Conservation (phyloP, 2,888 invertebrate species). For the Muscina levida region DNA sequence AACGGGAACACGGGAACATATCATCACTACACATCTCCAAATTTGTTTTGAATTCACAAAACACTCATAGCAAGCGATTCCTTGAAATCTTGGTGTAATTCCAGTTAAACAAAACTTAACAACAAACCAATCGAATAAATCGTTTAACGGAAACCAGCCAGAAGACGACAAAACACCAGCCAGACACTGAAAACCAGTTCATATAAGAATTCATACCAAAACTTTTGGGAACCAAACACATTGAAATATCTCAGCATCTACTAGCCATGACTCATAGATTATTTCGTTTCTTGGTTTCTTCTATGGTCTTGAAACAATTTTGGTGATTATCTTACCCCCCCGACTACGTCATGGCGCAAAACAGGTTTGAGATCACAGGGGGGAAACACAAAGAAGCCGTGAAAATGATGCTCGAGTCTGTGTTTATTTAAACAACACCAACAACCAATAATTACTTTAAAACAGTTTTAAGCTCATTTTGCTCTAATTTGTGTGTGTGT, state of each 20-base stretch:
- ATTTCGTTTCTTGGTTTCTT: background rate
- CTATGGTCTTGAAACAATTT: too few relatives aligned
- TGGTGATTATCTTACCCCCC: constrained; percentile 4
- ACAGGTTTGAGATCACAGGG: too few relatives aligned
- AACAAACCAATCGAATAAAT: constrained; percentile 47
- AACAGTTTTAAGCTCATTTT: constrained; percentile 34
- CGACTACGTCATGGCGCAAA: constrained; percentile 38
- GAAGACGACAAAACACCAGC: too few relatives aligned
- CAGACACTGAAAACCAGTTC: too few relatives aligned
- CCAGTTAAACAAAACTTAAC: constrained; percentile 21
- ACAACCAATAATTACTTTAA: background rate
- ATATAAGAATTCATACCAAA: too few relatives aligned
- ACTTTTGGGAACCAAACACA: too few relatives aligned
- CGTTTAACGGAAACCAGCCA: too few relatives aligned
- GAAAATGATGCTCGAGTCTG: too few relatives aligned
- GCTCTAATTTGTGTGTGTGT: constrained; percentile 42
- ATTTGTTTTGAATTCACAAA: background rate
- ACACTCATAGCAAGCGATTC: constrained; percentile 19
- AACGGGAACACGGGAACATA: too few relatives aligned
- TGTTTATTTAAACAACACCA: background rate
- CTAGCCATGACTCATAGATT: constrained; percentile 56
- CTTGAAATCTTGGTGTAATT: constrained; percentile 32
- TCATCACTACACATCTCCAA: background rate
- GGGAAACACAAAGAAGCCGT: constrained; percentile 5
- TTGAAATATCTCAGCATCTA: too few relatives aligned